These are phyloP conservation scores for Dolomedes plantarius DNA, from an alignment of 2,888 invertebrate species.

Conservation along the genomic window DNA sequence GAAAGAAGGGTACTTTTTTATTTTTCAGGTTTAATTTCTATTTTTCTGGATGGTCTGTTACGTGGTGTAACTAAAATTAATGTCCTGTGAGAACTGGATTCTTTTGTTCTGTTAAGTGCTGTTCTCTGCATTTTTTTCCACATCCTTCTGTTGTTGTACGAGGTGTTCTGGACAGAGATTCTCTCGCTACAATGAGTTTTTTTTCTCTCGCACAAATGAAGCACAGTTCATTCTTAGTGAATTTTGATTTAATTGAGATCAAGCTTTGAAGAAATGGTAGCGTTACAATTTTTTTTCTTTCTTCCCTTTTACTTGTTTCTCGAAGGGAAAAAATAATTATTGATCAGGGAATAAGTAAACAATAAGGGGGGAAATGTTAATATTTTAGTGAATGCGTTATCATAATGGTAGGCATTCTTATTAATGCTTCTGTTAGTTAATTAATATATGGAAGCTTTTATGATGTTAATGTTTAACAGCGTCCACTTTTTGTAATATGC, in stretches of 20 bases:
- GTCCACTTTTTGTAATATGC: too few species aligned
- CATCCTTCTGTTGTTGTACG: background rate
- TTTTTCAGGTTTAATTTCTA: conserved; percentile 41
- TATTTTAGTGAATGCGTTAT: too few species aligned
- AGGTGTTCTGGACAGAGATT: conserved; percentile 23
- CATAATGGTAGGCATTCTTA: too few species aligned
- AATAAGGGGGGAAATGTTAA: too few species aligned
- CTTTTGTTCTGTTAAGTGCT: conserved; percentile 32
- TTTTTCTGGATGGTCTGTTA: conserved; percentile 29
- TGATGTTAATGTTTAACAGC: too few species aligned
- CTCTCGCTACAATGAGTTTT: conserved; percentile 14
- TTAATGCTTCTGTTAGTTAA: too few species aligned
- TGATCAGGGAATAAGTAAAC: too few species aligned
- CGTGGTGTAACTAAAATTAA: conserved; percentile 42
- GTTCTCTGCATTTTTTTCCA: background rate
- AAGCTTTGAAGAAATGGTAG: background rate
- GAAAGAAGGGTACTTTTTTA: conserved; percentile 20
- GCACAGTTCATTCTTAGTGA: background rate
- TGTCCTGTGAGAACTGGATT: conserved; percentile 32
- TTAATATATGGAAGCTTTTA: too few species aligned
- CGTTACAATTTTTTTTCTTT: too few species aligned
- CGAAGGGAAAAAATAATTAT: too few species aligned
- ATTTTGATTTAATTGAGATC: background rate
- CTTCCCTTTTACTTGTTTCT: too few species aligned
- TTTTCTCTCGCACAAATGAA: background rate